A percentile compares a stretch with the other conserved stretches of the same genome.
Evolutionary conservation across 2,797 vertebrate genomes (phyloP).

Genomic region (Triplophysa yarkandensis): DNA sequence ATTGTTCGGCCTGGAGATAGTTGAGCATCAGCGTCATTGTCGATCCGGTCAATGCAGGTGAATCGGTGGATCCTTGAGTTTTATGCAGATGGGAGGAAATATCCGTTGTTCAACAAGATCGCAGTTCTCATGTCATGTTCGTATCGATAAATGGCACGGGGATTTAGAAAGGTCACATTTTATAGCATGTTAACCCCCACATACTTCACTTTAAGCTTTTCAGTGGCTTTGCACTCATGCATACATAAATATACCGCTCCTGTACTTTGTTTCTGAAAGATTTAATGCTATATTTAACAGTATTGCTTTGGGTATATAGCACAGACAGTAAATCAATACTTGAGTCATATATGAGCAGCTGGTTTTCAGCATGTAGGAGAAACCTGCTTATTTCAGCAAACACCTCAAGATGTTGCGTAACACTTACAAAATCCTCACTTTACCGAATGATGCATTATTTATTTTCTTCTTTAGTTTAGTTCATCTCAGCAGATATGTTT

Average conservation of each 20-base stretch:
- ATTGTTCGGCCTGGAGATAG: background rate
- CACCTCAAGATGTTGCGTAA: slow-evolving; percentile 8
- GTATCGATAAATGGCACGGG: slow-evolving; percentile 63
- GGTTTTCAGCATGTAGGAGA: slow-evolving; percentile 3
- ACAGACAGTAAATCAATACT: slow-evolving; percentile 5
- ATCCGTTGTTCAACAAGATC: slow-evolving; percentile 8
- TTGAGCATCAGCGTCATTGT: slow-evolving; percentile 2
- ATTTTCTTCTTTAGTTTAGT: background rate
- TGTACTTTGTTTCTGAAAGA: background rate
- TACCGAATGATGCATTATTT: slow-evolving; percentile 15
- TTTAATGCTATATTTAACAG: background rate
- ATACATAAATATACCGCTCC: background rate
- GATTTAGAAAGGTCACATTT: slow-evolving; percentile 66
- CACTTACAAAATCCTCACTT: slow-evolving; percentile 9
- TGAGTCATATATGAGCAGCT: background rate
- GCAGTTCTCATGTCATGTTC: slow-evolving; percentile 56
- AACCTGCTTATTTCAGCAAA: slow-evolving; percentile 30
- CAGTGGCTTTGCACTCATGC: background rate
- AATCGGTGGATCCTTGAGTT: slow-evolving; percentile 10
- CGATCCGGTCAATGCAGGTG: background rate
- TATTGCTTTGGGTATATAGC: background rate
- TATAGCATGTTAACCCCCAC: slow-evolving; percentile 33
- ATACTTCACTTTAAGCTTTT: background rate
- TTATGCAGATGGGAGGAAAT: slow-evolving; percentile 51
- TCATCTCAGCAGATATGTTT: slow-evolving; percentile 20